phyloP scores from a whole-genome alignment of 2,113 vertebrate genomes.

The Daphoenositta chrysoptera region DNA sequence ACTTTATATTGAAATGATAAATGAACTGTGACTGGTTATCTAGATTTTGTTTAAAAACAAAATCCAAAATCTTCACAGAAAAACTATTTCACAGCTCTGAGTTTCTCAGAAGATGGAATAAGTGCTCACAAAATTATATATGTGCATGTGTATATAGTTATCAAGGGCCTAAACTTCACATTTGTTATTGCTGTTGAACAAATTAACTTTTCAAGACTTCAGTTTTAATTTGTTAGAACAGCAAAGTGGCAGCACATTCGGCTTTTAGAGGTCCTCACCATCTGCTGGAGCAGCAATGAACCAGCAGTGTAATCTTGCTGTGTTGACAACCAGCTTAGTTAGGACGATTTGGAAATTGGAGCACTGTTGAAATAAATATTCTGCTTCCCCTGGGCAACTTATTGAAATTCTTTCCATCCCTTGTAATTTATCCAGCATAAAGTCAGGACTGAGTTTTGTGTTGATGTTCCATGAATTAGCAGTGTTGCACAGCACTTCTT shows the following conservation, averaged over 20 bases:
- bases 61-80: background rate
- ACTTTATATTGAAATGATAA: background rate
- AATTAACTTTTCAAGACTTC: constrained; percentile 15
- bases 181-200: background rate
- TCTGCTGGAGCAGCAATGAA: background rate
- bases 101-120: background rate
- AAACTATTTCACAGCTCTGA: background rate
- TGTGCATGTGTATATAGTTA: background rate
- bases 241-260: background rate
- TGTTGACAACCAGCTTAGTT: constrained; percentile 14
- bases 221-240: constrained; percentile 17
- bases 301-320: background rate
- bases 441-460: constrained; percentile 13
- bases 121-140: background rate
- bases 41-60: background rate
- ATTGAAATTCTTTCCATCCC: constrained; percentile 14
- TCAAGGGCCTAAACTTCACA: background rate
- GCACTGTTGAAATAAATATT: constrained; percentile 44
- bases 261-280: background rate
- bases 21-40: background rate
- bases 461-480: background rate
- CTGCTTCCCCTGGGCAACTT: constrained; percentile 14
- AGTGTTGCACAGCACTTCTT: background rate
- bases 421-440: background rate
- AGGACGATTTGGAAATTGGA: constrained; percentile 1